Evolutionary conservation across 2,113 vertebrate species (phyloP), one percentile per base, ranked within the genome.

Genomic region (Globicephala melas): DNA sequence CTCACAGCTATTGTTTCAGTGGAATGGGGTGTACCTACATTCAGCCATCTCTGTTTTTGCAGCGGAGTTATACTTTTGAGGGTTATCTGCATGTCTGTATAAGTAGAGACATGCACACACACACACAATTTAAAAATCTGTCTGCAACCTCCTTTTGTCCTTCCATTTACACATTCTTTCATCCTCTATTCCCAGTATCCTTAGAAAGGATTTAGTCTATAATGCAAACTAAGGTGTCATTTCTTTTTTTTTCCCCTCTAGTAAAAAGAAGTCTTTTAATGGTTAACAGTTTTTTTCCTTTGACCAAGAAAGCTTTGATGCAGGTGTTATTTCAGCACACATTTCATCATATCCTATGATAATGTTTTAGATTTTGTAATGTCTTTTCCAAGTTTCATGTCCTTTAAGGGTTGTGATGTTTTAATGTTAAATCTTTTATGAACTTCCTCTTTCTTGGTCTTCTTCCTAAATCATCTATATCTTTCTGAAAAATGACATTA

Each of bases 401-500:
- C 13, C 88, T 93, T 95, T 91, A 73, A 74, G 55, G 62, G 74
- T 60, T 77, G 55, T 93, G n/a, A 84, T 65, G 63, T 89, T 76
- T 89, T 47, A 28, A 86, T 28, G 17, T 70, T 96, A 95, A 86
- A 92, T 95, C 53, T 93, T 95, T 58, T 79, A 74, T 96, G 73
- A 94, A 89, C 47, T 67, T 88, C 10, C 36, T 90, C 28, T 55
- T 38, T 94, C 26, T 86, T 89, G 21, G 47, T 73, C 36, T 77
- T 81, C 50, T 58, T 80, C 70, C 55, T 93, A 82, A 92, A 89
- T 87, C 67, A 92, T 53, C 47, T 63, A 36, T 83, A 68, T 25
- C 11, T 84, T 93, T 85, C 67, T 92, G 15, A 82, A 93, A 79
- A 93, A 67, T 82, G 67, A 73, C 18, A 21, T 55, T 89, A 44